Conservation (phyloP, 2,113 vertebrate species). For the Dasyornis broadbenti region DNA sequence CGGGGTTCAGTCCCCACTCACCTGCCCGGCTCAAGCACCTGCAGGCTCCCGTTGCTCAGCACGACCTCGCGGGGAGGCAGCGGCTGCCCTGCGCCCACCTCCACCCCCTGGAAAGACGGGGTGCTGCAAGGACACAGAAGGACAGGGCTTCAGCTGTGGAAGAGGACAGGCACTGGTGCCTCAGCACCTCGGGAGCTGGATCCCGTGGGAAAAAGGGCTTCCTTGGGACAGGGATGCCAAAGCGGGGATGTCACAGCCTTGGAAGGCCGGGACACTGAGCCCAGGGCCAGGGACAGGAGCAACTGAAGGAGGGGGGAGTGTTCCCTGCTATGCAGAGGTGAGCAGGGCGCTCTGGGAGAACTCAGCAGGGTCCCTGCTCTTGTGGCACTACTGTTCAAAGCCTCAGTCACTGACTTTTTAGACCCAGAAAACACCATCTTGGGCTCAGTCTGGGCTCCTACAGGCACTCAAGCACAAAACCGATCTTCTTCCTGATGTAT, state of each 20-base stretch:
- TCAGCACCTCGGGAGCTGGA: neutral
- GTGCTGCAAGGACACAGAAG: neutral
- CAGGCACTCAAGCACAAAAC: neutral
- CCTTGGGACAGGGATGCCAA: neutral
- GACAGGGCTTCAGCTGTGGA: neutral
- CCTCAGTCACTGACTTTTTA: neutral
- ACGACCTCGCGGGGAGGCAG: constrained; percentile 2
- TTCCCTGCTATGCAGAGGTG: rapidly evolving
- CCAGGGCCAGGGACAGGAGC: neutral
- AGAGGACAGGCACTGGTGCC: neutral
- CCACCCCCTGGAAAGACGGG: constrained; percentile 32
- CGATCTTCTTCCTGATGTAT: neutral
- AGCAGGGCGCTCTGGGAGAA: neutral
- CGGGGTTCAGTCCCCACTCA: neutral
- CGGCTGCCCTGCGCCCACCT: neutral
- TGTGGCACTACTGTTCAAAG: neutral
- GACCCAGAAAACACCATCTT: neutral
- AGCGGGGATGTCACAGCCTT: neutral
- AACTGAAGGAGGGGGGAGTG: rapidly evolving
- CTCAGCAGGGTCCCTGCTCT: neutral
- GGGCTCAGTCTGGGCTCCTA: neutral
- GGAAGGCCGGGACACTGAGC: neutral
- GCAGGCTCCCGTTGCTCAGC: constrained; percentile 33
- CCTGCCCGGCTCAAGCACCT: constrained; percentile 21
- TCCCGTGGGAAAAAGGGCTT: rapidly evolving